phyloP scores from a whole-genome alignment of 2,113 vertebrate genomes.

The Gymnarchus niloticus region DNA sequence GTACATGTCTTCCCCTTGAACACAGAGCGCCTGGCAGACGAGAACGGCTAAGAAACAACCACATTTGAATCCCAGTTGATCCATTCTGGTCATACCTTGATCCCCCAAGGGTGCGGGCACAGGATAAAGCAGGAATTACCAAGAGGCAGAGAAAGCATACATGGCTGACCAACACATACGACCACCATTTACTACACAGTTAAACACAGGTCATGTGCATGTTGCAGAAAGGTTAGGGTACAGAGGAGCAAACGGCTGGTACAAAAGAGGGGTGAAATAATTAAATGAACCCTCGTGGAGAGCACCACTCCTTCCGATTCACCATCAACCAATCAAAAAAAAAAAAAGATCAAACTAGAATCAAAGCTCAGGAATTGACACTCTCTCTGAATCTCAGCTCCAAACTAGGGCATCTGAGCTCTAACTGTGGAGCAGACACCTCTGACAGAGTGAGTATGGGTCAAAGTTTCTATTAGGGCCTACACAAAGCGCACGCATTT shows the following conservation, averaged over 20 bases:
- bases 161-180: background rate
- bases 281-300: background rate
- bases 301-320: background rate
- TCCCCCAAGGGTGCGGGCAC: background rate
- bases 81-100: background rate
- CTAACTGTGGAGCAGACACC: background rate
- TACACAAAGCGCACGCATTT: background rate
- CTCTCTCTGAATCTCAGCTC: background rate
- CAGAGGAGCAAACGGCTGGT: background rate
- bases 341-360: background rate
- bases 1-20: slow-evolving; percentile 12
- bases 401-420: background rate
- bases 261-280: background rate
- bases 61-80: background rate
- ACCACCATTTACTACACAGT: background rate
- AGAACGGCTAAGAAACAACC: background rate
- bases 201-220: background rate
- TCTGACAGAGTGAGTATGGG: background rate
- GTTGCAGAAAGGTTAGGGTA: background rate
- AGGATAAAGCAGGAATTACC: background rate
- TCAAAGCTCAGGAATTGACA: background rate
- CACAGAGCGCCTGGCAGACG: background rate
- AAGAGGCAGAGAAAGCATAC: background rate
- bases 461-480: background rate
- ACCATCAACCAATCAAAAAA: background rate